phyloP scores from a whole-genome alignment of 2,888 invertebrate species.

The Heliconius charithonia region DNA sequence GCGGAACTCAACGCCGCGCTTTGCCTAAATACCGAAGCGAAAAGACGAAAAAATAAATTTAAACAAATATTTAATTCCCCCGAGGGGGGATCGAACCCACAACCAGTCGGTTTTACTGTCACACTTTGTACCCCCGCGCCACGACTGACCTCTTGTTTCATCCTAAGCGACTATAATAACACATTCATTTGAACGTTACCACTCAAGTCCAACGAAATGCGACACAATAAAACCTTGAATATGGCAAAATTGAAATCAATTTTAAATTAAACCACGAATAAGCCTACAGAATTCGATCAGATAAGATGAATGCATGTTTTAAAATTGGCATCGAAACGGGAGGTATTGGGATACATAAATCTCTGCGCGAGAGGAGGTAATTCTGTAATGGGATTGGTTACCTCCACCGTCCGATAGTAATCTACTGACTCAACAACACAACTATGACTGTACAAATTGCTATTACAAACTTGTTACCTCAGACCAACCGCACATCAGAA shows the following conservation, averaged over 20 bases:
- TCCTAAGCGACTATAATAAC: too few relatives aligned
- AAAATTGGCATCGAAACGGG: conserved; percentile 32
- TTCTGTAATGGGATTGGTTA: conserved; percentile 39
- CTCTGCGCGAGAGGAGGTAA: conserved; percentile 34
- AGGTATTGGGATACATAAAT: conserved; percentile 37
- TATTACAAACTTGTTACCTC: conserved; percentile 26
- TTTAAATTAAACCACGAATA: background rate
- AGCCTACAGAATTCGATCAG: conserved; percentile 27
- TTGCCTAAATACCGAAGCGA: too few relatives aligned
- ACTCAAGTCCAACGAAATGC: background rate
- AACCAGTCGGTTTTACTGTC: too few relatives aligned
- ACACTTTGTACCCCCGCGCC: too few relatives aligned
- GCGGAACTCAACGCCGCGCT: too few relatives aligned
- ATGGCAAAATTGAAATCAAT: conserved; percentile 12
- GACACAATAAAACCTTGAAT: background rate
- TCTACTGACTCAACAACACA: conserved; percentile 41
- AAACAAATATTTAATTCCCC: too few relatives aligned
- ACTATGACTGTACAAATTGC: conserved; percentile 40
- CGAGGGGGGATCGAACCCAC: too few relatives aligned
- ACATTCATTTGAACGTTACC: background rate
- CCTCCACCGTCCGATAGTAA: conserved; percentile 36
- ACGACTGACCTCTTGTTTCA: background rate
- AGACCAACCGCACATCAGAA: conserved; percentile 23
- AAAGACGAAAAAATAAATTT: too few relatives aligned
- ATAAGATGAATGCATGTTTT: conserved; percentile 35